These are phyloP conservation scores for Pangasius sanitwongsei DNA, from an alignment of 2,797 vertebrate genomes.

Conservation along the genomic window DNA sequence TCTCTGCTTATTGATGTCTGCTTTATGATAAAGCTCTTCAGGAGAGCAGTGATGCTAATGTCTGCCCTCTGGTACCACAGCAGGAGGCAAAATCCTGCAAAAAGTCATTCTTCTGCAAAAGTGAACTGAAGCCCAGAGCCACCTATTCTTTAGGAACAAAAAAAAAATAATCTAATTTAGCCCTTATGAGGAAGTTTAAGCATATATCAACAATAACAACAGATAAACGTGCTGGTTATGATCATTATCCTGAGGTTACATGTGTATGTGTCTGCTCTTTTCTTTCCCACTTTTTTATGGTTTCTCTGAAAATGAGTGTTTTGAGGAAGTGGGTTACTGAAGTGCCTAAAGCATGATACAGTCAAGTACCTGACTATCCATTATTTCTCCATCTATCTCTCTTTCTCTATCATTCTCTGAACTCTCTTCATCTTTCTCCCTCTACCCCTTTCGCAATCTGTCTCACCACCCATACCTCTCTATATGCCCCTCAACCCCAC, in stretches of 20 bases:
- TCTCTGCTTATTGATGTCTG: slow-evolving; percentile 75
- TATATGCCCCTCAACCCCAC: neutral
- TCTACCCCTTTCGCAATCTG: neutral
- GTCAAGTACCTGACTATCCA: slow-evolving; percentile 57
- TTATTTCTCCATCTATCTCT: slow-evolving; percentile 15
- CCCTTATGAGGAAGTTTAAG: slow-evolving; percentile 59
- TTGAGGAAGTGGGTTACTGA: slow-evolving; percentile 60
- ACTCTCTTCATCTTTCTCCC: slow-evolving; percentile 7
- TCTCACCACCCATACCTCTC: neutral
- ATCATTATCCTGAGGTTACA: slow-evolving; percentile 15
- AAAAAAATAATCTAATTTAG: slow-evolving; percentile 37
- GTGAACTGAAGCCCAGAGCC: slow-evolving; percentile 43
- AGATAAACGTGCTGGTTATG: slow-evolving; percentile 56
- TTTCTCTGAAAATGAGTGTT: slow-evolving; percentile 54
- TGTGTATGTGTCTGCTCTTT: neutral
- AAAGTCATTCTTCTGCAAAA: slow-evolving; percentile 72
- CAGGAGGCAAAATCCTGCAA: slow-evolving; percentile 54
- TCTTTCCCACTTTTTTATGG: slow-evolving; percentile 43
- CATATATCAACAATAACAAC: slow-evolving; percentile 66
- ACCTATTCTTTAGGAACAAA: slow-evolving; percentile 31
- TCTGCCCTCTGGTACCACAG: slow-evolving; percentile 69
- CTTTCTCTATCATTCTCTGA: neutral
- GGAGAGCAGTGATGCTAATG: slow-evolving; percentile 74
- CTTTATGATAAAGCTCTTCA: slow-evolving; percentile 74
- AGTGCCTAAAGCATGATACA: slow-evolving; percentile 60